Evolutionary conservation across 2,888 invertebrate species (phyloP), one percentile per base, ranked within the genome.

Genomic region (Lasioglossum zephyrum): DNA sequence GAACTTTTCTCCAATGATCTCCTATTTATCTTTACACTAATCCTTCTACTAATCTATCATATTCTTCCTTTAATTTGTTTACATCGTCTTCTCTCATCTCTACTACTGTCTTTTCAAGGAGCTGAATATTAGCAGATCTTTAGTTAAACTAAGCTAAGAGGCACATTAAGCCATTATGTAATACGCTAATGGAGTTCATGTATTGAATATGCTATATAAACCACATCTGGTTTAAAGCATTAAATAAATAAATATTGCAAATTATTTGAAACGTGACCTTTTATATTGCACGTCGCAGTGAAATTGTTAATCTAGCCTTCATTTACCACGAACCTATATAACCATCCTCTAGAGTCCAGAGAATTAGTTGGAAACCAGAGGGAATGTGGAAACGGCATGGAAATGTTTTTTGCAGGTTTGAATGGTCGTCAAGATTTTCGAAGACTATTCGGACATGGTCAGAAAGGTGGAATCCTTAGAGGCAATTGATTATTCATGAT

Each of bases 21-120:
- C 77, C 97, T 96, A 88, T 98, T 98, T 85, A 99, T 97, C 95
- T 98, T 98, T 0, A 99, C 99, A 94, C 99, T 99, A 99, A 95
- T 0, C 99, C 99, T 92, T 98, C 98, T 9, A 99, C 99, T 95
- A 99, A 96, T 92, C 97, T 96, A 90, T 98, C 97, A 94, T 99
- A 99, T 95, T 99, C 99, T 77, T 97, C 97, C 90, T 97, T 97
- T 70, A 99, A 96, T 53, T 97, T 97, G 78, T 97, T 97, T 5
- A 97, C 97, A 95, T 99, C 99, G 77, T 97, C 97, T 87, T 98
- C 97, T 90, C 98, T 97, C 95, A 99, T 97, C 92, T 97, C 97
- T 77, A 97, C 96, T 0, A 98, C 97, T 76, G 97, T 97, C 95
- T 97, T 97, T 93, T 98, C 98, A 16, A 99, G 95, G 83, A 97